A percentile compares a stretch with the other conserved stretches of the same genome.
phyloP scores from a whole-genome alignment of 2,113 vertebrate genomes.

The Natator depressus region DNA sequence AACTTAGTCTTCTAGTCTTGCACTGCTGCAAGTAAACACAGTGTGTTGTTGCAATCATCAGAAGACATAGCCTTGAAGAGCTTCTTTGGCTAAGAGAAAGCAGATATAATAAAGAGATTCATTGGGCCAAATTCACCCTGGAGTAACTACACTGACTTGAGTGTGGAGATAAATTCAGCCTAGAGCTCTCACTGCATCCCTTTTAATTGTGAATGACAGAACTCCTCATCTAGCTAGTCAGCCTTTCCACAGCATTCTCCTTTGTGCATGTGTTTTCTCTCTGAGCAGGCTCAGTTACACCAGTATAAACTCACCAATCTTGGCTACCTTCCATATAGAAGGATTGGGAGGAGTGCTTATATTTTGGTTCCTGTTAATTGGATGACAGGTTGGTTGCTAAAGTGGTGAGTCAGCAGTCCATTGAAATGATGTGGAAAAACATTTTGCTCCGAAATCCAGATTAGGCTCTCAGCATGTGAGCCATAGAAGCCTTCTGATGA shows the following conservation, averaged over 20 bases:
- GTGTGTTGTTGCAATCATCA: accelerated
- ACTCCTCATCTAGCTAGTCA: neutral
- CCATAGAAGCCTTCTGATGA: neutral
- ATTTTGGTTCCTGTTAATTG: neutral
- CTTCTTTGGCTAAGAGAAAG: neutral
- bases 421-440: conserved; percentile 5
- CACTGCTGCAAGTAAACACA: neutral
- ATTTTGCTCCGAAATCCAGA: conserved; percentile 5
- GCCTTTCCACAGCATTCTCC: neutral
- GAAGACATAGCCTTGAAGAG: neutral
- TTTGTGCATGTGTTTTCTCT: neutral
- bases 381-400: neutral
- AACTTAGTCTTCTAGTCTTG: neutral
- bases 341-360: neutral
- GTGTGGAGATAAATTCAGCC: neutral
- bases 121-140: neutral
- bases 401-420: conserved; percentile 7
- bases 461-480: neutral
- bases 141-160: neutral
- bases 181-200: neutral
- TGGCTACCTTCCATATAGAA: neutral
- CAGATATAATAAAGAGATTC: neutral
- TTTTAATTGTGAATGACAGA: neutral
- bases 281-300: neutral
- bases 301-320: neutral